Evolutionary conservation across 1,140 invertebrate species (phyloP), one percentile per base, ranked within the genome.

Genomic region (Dreissena polymorpha): DNA sequence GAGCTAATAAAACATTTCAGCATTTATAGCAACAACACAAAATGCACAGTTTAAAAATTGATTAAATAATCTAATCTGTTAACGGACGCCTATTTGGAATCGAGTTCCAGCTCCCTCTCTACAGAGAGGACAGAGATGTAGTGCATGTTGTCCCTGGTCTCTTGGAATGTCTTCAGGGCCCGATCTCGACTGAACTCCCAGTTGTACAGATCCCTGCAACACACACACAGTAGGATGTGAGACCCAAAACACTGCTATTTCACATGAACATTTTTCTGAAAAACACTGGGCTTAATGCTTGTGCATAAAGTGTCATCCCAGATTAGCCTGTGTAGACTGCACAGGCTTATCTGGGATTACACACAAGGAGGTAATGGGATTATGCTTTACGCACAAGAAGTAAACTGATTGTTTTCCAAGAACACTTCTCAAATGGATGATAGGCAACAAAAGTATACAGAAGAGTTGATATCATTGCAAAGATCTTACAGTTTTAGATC

Each of bases 201-300:
- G 10, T 83, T 68, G 39, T 76, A 76, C 18, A 83, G 72, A 71
- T 83, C 81, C n/a, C 81, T 83, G 67, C 49, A 75, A 83, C 13
- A 25, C 50, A 53, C 50, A 73, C 12, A 49, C 63, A 73, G 0
- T 74, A 55, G 21, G 14, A 71, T 50, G 12, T 14, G 18, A 72
- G 18, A 72, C n/a, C 16, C n/a, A 18, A 39, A 50, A 21, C 0
- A 3, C 39, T 69, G 18, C 29, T 21, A 13, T 25, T 25, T 13
- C 25, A 67, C 12, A 12, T 13, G 12, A 10, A 67, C 64, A 12
- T 18, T 12, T 71, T 12, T 10, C 8, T 10, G 21, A 29, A 71
- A 73, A 27, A 29, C 21, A 71, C 14, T 18, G 50, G 21, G 12
- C n/a, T n/a, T n/a, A n/a, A n/a, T n/a, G n/a, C n/a, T n/a, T n/a